Evolutionary conservation across 2,888 invertebrate genomes (phyloP).

Genomic region (Lissocephala sabroskyi): DNA sequence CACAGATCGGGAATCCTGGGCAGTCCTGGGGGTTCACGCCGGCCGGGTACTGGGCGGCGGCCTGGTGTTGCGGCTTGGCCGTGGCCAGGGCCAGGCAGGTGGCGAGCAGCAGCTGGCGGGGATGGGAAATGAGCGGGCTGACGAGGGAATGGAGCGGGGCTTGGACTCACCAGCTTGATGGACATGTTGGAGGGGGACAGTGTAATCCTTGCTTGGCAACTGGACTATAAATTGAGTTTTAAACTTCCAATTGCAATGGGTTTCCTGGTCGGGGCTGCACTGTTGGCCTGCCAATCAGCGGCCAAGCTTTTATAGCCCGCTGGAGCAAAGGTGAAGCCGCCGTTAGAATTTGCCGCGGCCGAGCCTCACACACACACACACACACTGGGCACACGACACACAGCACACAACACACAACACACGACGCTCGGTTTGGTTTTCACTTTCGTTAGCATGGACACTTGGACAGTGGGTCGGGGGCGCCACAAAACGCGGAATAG

Average conservation of each 20-base stretch:
- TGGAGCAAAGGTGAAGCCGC: background rate
- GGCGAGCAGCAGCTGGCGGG: conserved; percentile 44
- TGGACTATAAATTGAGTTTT: conserved; percentile 72
- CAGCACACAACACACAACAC: too few relatives aligned
- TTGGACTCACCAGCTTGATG: conserved; percentile 71
- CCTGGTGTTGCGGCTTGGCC: conserved; percentile 71
- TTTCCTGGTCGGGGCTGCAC: conserved; percentile 69
- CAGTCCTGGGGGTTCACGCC: conserved; percentile 74
- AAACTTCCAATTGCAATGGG: conserved; percentile 74
- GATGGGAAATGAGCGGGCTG: too few relatives aligned
- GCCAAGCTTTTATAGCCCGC: conserved; percentile 70
- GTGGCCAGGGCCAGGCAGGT: conserved; percentile 65
- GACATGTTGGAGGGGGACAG: conserved; percentile 69
- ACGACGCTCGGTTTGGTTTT: conserved; percentile 38
- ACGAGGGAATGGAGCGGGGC: background rate
- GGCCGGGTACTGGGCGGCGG: conserved; percentile 73
- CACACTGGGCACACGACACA: too few relatives aligned
- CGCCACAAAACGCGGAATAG: background rate
- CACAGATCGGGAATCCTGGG: conserved; percentile 74
- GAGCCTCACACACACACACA: conserved; percentile 11
- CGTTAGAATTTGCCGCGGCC: conserved; percentile 35
- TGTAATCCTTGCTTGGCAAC: conserved; percentile 57
- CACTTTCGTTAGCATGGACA: conserved; percentile 52
- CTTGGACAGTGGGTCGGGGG: background rate
- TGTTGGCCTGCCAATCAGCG: conserved; percentile 57